Evolutionary conservation across 1,140 invertebrate genomes (phyloP).

Genomic region (Argopecten irradians): DNA sequence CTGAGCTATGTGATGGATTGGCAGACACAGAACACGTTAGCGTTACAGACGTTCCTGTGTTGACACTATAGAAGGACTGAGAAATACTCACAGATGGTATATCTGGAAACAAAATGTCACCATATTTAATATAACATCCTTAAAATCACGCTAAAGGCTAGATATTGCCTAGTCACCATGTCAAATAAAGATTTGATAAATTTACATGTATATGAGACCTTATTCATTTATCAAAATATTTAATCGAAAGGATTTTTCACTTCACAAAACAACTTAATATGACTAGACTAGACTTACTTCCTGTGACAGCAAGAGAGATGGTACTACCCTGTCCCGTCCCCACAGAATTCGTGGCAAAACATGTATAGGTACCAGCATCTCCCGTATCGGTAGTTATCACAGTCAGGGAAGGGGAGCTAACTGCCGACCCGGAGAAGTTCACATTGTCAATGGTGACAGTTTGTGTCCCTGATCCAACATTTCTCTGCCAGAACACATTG

Average conservation of each 20-base stretch:
- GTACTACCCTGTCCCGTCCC: conserved; percentile 33
- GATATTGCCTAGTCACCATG: too few species aligned
- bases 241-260: too few species aligned
- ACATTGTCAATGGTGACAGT: neutral
- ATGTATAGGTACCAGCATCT: conserved; percentile 34
- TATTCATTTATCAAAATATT: too few species aligned
- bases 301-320: conserved; percentile 28
- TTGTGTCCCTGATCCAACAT: neutral
- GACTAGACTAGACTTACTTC: conserved; percentile 31
- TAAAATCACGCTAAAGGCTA: too few species aligned
- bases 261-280: too few species aligned
- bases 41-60: neutral
- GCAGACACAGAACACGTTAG: neutral
- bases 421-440: conserved; percentile 13
- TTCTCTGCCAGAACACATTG: conserved; percentile 31
- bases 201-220: too few species aligned
- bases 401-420: conserved; percentile 25
- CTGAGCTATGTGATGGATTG: conserved; percentile 31
- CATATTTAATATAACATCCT: too few species aligned
- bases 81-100: neutral
- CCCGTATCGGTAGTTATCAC: neutral
- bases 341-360: conserved; percentile 42
- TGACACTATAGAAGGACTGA: neutral
- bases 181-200: too few species aligned
- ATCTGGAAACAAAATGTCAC: neutral